Evolutionary conservation across 2,797 vertebrate genomes (phyloP), one percentile per base, ranked within the genome.

Genomic region (Phrynocephalus vlangalii): DNA sequence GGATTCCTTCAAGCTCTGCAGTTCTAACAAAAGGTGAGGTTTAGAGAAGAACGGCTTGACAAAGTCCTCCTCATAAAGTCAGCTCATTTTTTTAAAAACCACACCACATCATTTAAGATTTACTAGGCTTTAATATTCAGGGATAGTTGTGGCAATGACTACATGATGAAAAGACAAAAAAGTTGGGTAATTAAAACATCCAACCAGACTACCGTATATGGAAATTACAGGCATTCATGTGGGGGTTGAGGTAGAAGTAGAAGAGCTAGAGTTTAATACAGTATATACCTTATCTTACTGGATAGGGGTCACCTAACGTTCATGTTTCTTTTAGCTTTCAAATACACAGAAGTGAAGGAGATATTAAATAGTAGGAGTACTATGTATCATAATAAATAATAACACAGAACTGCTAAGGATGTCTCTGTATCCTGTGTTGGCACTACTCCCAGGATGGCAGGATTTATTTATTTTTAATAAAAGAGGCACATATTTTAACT

Each of bases 341-440:
- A 84, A 78, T 68, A 20, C 28, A 56, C 50, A n/a, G 52, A 56
- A 85, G 5, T 15, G 67, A 6, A 68, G 78, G 22, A n/a, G 28
- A 76, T 24, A 50, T 38, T 77, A 84, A 77, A 77, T 48, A 50
- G 63, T 30, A 24, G 13, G 71, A 63, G 30, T 84, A 28, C 22
- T 48, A 30, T 6, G 48, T n/a, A 3, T 63, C 8, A 50, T 24
- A 50, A 28, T 38, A 79, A 33, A 24, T 71, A 48, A 52, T 6
- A 16, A 52, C 66, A 70, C 16, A 66, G 71, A 28, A 66, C 33
- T 76, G 52, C 75, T 84, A 66, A 7, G 33, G 72, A 44, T 66
- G 33, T 84, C 24, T 84, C 83, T 75, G 52, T 26, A 66, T 66
- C 72, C n/a, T 84, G 71, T 77, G 18, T n/a, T 77, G 83, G 26